Evolutionary conservation across 1,140 invertebrate species (phyloP), one percentile per base, ranked within the genome.

Genomic region (Eupeodes corollae): DNA sequence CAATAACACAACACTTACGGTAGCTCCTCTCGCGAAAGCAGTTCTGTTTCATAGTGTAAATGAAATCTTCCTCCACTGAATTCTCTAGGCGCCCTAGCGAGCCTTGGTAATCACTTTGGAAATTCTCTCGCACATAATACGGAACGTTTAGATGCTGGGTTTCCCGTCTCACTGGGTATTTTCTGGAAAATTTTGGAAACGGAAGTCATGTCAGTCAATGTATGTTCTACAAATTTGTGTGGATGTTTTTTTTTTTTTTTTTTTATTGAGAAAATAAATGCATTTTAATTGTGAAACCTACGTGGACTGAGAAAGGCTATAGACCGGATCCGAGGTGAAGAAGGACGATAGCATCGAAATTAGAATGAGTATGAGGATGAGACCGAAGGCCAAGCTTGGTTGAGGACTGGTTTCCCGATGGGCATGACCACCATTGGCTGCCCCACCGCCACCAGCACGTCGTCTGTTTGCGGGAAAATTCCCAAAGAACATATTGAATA

Each of bases 401-500:
- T 67, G 61, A 39, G 15, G 55, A 50, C 8, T 50, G 34, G 16
- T 59, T 49, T 6, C 52, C 42, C 18, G 63, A 55, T 13, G 63
- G 50, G 51, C 37, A 16, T 65, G 61, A n/a, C 70, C 56, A 42
- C 59, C 58, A 50, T 66, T 66, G 5, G 61, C 58, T 38, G 69
- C 58, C 39, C 68, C 49, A 50, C 63, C 62, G 3, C 45, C 47
- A 11, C 31, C 46, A 0, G 58, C 46, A 15, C 21, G 51, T 14
- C 44, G n/a, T 15, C 47, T 48, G 10, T 33, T 31, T 42, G 12
- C 11, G 11, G 46, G 47, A 44, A 47, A 52, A 34, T 83, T 83
- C 14, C 91, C 90, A 68, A 98, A 98, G 73, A 98, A 98, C 90
- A 97, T 95, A 67, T 94, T 96, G 71, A 98, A 98, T 6, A 98